Conservation (phyloP, 2,888 invertebrate species). For the Erebia epiphron region DNA sequence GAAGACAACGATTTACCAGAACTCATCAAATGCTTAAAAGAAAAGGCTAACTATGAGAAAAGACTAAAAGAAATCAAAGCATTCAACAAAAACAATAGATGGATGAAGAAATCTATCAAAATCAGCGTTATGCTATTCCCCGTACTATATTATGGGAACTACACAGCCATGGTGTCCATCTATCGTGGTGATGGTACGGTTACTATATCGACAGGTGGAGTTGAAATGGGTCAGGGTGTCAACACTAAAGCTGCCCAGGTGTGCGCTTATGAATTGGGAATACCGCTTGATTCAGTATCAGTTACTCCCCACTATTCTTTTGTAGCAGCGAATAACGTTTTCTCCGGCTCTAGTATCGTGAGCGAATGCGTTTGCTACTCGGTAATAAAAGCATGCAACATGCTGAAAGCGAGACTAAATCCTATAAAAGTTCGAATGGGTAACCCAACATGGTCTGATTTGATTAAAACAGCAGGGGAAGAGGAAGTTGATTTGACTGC, state of each 20-base stretch:
- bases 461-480: constrained; percentile 80
- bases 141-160: constrained; percentile 80
- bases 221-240: constrained; percentile 91
- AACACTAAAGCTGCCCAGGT: constrained; percentile 91
- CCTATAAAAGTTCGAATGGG: constrained; percentile 76
- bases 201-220: constrained; percentile 86
- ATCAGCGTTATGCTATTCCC: constrained; percentile 87
- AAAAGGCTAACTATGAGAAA: constrained; percentile 77
- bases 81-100: constrained; percentile 87
- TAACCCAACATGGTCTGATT: constrained; percentile 81
- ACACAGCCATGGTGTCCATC: constrained; percentile 84
- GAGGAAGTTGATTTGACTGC: constrained; percentile 84
- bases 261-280: constrained; percentile 87
- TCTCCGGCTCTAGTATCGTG: constrained; percentile 87
- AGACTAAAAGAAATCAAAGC: constrained; percentile 73
- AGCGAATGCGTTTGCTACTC: constrained; percentile 84
- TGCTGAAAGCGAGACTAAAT: constrained; percentile 80
- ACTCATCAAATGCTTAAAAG: constrained; percentile 74
- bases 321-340: constrained; percentile 83
- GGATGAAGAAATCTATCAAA: constrained; percentile 88
- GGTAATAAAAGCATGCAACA: constrained; percentile 84
- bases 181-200: constrained; percentile 88
- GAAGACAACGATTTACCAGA: constrained; percentile 70
- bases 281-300: constrained; percentile 84
- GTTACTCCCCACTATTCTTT: constrained; percentile 84